Base-by-base conservation (phyloP, 2,797 vertebrate genomes). In the Lepus townsendii region DNA sequence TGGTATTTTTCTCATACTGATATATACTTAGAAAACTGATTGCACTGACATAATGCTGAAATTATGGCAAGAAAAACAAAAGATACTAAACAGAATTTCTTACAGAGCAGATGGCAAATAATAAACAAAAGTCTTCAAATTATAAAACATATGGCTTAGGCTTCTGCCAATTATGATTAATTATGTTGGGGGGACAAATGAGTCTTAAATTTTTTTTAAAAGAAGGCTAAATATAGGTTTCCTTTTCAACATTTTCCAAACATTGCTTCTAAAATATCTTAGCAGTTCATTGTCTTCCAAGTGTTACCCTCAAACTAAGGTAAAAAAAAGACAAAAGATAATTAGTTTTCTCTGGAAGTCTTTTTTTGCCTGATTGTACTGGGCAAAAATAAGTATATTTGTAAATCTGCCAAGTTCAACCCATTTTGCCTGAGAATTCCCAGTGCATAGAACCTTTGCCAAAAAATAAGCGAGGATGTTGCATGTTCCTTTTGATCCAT, bases 71-170 rank as follows among this genome's bases (percentile, higher is more conserved):
- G n/a, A 66, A 76, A 93, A 95, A 54, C 4, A 83, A 93, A 73
- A 92, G 22, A 38, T 52, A 77, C 10, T 63, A 22, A 85, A 82
- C 60, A 60, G 32, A 11, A 90, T 76, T 54, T 89, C 30, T 83
- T 87, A 79, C 93, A 91, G 87, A n/a, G n/a, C n/a, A 83, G 83
- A 60, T 13, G 16, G 35, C 32, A 96, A 91, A 86, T 79, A 92
- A 85, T 75, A 91, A 91, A 79, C 12, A 66, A 82, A 94, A 77
- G 8, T 30, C 65, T 88, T 83, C 73, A 78, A 88, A 85, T 92
- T 82, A 90, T 60, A 85, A 90, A 73, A 52, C 32, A 54, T 83
- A 69, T 35, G 35, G 27, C 19, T 88, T 32, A n/a, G 16, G 19
- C 3, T 5, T 91, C 65, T 87, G 57, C 69, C 32, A 85, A 30